These are phyloP conservation scores for Jordanella pulchra DNA, from an alignment of 2,797 vertebrate species.

Conservation along the genomic window DNA sequence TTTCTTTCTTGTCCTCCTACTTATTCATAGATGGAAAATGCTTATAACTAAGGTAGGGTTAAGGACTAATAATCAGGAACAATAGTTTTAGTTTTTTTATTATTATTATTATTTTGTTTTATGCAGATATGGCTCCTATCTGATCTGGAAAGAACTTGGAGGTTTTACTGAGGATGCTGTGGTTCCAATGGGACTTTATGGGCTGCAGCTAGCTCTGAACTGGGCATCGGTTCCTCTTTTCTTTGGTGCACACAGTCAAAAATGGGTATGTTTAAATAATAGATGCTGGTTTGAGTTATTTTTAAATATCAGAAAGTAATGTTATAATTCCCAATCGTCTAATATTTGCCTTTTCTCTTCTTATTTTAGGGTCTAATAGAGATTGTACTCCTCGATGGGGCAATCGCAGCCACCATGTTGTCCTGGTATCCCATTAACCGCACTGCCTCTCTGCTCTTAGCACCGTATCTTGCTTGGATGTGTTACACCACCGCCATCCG, in stretches of 20 bases:
- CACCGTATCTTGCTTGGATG: slow-evolving; percentile 89
- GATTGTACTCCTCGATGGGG: slow-evolving; percentile 75
- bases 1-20: too few relatives aligned
- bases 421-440: slow-evolving; percentile 87
- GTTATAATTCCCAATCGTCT: background rate
- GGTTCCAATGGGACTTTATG: slow-evolving; percentile 87
- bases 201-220: slow-evolving; percentile 85
- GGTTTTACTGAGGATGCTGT: slow-evolving; percentile 83
- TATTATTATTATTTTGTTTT: too few relatives aligned
- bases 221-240: slow-evolving; percentile 89
- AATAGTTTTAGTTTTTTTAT: background rate
- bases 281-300: background rate
- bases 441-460: slow-evolving; percentile 83
- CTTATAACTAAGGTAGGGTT: too few relatives aligned
- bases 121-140: slow-evolving; percentile 87
- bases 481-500: slow-evolving; percentile 84
- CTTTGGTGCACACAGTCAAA: slow-evolving; percentile 83
- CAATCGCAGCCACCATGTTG: slow-evolving; percentile 80
- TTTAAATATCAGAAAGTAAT: background rate
- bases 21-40: too few relatives aligned
- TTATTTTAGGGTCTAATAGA: slow-evolving; percentile 74
- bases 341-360: background rate
- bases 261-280: slow-evolving; percentile 72
- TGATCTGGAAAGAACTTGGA: slow-evolving; percentile 89
- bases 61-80: too few relatives aligned